These are phyloP conservation scores for Noctua comes DNA, from an alignment of 2,888 invertebrate species.

Conservation along the genomic window DNA sequence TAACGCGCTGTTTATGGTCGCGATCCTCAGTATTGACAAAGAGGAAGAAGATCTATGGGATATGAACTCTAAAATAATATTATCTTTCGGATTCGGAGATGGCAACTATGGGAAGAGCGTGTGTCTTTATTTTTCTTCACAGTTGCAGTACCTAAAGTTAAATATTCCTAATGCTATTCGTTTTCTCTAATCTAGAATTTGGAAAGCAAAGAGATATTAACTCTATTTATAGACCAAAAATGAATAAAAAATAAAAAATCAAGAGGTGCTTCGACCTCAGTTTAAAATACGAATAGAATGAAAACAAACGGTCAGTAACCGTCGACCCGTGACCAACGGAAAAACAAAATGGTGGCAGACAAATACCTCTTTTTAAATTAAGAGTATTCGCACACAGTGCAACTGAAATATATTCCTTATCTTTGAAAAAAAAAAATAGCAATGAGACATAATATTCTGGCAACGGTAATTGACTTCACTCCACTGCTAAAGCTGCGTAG, in stretches of 20 bases:
- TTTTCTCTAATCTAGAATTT: not conserved
- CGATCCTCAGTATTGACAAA: too few species aligned
- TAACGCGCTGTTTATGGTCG: not conserved
- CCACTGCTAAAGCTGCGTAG: too few species aligned
- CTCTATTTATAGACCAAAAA: not conserved
- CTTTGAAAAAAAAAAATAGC: too few species aligned
- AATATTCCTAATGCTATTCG: not conserved
- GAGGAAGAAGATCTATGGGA: not conserved
- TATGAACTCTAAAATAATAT: too few species aligned
- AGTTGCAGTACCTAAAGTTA: too few species aligned
- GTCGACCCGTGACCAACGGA: constrained; percentile 68
- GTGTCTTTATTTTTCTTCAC: not conserved
- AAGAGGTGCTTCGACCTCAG: constrained; percentile 52
- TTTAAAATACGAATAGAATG: constrained; percentile 55
- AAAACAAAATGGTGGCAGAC: constrained; percentile 68
- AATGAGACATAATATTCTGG: not conserved
- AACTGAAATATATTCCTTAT: not conserved
- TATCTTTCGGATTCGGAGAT: not conserved
- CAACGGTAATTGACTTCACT: not conserved
- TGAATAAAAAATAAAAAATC: too few species aligned
- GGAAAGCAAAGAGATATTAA: not conserved
- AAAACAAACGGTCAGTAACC: constrained; percentile 64
- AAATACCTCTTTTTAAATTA: constrained; percentile 68
- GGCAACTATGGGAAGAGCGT: not conserved
- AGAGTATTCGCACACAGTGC: constrained; percentile 24